These are phyloP conservation scores for Poeciliopsis gracilis DNA, from an alignment of 2,797 vertebrate genomes.

Conservation along the genomic window DNA sequence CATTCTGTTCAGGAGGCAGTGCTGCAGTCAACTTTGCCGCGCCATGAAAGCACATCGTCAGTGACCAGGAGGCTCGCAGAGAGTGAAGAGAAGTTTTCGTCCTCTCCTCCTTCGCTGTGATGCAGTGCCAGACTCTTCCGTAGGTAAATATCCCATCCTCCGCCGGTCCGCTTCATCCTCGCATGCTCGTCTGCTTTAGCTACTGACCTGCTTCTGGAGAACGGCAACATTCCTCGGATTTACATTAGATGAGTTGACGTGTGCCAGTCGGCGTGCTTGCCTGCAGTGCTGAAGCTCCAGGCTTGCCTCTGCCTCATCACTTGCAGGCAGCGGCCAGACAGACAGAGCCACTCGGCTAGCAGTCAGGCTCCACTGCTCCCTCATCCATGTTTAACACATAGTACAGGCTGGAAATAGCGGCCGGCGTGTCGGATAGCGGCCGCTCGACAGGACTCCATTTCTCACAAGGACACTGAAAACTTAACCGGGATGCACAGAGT, in stretches of 20 bases:
- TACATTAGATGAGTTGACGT: slow-evolving; percentile 29
- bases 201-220: slow-evolving; percentile 16
- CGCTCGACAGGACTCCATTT: slow-evolving; percentile 43
- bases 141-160: slow-evolving; percentile 60
- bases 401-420: slow-evolving; percentile 76
- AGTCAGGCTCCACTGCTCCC: slow-evolving; percentile 66
- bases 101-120: slow-evolving; percentile 48
- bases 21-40: slow-evolving; percentile 89
- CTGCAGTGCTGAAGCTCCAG: slow-evolving; percentile 60
- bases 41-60: slow-evolving; percentile 77
- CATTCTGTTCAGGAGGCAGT: slow-evolving; percentile 88
- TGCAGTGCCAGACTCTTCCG: slow-evolving; percentile 36
- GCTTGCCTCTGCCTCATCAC: slow-evolving; percentile 57
- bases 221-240: slow-evolving; percentile 46
- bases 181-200: slow-evolving; percentile 12
- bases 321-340: slow-evolving; percentile 59
- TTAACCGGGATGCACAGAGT: slow-evolving; percentile 52
- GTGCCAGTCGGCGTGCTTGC: slow-evolving; percentile 40
- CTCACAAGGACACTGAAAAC: slow-evolving; percentile 50
- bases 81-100: slow-evolving; percentile 80
- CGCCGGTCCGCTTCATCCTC: slow-evolving; percentile 37
- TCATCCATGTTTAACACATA: slow-evolving; percentile 79
- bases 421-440: slow-evolving; percentile 65
- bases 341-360: slow-evolving; percentile 61
- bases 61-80: slow-evolving; percentile 69